A percentile compares a stretch with the other conserved stretches of the same genome.
Evolutionary conservation across 2,888 invertebrate genomes (phyloP).

Genomic region (Hoplodrina ambigua): DNA sequence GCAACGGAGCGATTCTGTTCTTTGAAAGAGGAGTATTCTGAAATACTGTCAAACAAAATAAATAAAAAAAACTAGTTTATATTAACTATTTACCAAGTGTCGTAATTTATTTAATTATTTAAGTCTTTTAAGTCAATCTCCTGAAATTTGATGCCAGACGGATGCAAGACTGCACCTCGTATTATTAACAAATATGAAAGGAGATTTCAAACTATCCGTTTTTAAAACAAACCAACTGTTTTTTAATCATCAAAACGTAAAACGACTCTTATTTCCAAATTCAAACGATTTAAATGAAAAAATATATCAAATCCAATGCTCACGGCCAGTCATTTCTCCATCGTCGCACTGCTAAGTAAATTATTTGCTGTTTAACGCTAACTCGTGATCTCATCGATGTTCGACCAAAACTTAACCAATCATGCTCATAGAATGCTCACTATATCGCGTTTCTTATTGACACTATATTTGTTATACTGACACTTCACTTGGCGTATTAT

Average conservation of each 20-base stretch:
- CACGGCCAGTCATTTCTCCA: slow-evolving; percentile 55
- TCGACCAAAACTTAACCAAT: slow-evolving; percentile 57
- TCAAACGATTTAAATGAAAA: neutral
- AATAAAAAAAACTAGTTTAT: too few relatives aligned
- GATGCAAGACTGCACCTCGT: too few relatives aligned
- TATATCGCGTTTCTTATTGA: slow-evolving; percentile 52
- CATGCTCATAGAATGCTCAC: slow-evolving; percentile 64
- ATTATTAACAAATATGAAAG: neutral
- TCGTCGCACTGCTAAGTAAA: slow-evolving; percentile 57
- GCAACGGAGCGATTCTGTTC: too few relatives aligned
- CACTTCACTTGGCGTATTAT: neutral
- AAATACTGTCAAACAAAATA: too few relatives aligned
- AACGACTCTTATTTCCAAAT: slow-evolving; percentile 43
- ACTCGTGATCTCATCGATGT: slow-evolving; percentile 60
- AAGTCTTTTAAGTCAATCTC: too few relatives aligned
- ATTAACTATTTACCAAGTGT: too few relatives aligned
- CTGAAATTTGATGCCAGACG: too few relatives aligned
- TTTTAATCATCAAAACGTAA: neutral
- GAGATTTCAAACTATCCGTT: neutral
- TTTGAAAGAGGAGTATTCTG: too few relatives aligned
- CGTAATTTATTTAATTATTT: too few relatives aligned
- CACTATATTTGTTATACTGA: slow-evolving; percentile 45
- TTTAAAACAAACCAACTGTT: neutral
- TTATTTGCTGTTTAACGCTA: slow-evolving; percentile 58
- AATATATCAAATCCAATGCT: slow-evolving; percentile 44